Evolutionary conservation across 2,797 vertebrate genomes (phyloP).

Genomic region (Rhynchonycteris naso): DNA sequence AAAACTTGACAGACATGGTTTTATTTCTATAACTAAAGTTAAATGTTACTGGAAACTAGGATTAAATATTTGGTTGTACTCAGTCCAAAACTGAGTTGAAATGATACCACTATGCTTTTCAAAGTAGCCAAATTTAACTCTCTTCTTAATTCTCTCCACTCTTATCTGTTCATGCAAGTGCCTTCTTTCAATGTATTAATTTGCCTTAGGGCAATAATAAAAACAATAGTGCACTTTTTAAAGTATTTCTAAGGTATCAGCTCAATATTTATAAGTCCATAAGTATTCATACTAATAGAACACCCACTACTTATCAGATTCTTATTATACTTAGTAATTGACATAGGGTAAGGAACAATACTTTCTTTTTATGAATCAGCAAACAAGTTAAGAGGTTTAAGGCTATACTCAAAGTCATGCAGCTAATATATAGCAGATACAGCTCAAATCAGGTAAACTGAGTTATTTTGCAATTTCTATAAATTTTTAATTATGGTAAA

Average conservation of each 20-base stretch:
- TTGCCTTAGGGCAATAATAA: not conserved
- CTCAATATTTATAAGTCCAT: not conserved
- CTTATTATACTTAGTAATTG: not conserved
- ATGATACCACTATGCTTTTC: not conserved
- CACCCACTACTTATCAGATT: not conserved
- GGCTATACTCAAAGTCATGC: not conserved
- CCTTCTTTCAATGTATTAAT: not conserved
- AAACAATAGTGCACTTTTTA: not conserved
- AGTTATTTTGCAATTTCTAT: not conserved
- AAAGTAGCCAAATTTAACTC: not conserved
- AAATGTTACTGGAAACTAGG: constrained; percentile 47
- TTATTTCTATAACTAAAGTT: constrained; percentile 44
- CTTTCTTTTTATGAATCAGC: not conserved
- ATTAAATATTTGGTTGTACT: not conserved
- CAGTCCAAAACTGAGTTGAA: not conserved
- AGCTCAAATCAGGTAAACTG: not conserved
- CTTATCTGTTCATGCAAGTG: not conserved
- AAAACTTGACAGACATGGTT: constrained; percentile 12
- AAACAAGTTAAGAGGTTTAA: not conserved
- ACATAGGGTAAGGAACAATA: not conserved
- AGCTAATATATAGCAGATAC: not conserved
- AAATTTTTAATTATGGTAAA: not conserved
- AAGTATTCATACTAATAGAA: not conserved
- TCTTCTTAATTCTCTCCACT: not conserved
- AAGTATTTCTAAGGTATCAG: not conserved